These are phyloP conservation scores for Bactericera cockerelli DNA, from an alignment of 1,140 invertebrate genomes.

Conservation along the genomic window DNA sequence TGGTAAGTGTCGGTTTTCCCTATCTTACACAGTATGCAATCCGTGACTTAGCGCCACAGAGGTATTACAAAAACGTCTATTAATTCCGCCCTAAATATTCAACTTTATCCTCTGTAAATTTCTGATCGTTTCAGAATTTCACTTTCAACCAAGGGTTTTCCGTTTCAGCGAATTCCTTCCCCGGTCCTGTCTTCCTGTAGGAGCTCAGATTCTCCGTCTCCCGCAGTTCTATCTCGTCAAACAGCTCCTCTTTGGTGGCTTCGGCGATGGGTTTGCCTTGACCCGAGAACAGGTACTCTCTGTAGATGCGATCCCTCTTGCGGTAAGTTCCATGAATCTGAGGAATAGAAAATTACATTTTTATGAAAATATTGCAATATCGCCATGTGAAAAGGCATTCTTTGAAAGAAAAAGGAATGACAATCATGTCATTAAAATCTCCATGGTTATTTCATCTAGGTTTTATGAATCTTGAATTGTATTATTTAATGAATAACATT, in stretches of 20 bases:
- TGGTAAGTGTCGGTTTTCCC: no score
- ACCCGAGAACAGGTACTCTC: constrained; percentile 46
- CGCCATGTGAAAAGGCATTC: neutral
- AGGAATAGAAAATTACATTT: constrained; percentile 21
- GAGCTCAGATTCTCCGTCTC: constrained; percentile 36
- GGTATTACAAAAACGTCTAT: no score
- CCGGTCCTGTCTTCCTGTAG: constrained; percentile 22
- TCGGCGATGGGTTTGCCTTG: constrained; percentile 34
- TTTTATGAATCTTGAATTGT: no score
- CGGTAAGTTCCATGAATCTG: constrained; percentile 50
- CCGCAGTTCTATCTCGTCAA: constrained; percentile 32
- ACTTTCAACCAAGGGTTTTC: neutral
- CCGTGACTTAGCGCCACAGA: no score
- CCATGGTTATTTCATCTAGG: no score
- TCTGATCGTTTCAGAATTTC: neutral
- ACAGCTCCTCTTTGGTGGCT: constrained; percentile 31
- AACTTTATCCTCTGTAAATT: no score
- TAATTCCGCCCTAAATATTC: no score
- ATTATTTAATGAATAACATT: no score
- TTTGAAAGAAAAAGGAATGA: neutral
- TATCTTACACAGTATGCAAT: no score
- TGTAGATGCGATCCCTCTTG: constrained; percentile 43
- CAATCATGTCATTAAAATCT: neutral
- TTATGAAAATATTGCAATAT: neutral
- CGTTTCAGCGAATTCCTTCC: neutral